Evolutionary conservation across 2,888 invertebrate genomes (phyloP), one percentile per base, ranked within the genome.

Genomic region (Pandemis cinnamomeana): DNA sequence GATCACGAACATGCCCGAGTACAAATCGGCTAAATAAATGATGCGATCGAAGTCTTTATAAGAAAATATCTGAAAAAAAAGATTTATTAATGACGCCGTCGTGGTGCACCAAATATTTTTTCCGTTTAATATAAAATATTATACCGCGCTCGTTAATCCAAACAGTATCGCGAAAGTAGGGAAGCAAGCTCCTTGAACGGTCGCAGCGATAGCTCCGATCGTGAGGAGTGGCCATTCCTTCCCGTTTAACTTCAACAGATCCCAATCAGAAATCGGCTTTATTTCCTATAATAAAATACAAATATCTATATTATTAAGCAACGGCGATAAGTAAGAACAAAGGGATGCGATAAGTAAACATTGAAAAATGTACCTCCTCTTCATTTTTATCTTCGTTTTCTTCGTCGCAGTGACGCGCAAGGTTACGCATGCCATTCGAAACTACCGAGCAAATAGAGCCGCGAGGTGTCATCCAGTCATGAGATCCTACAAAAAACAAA

Each of bases 121-220:
- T 10, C 10, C 11, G 11, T 46, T 46, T 5, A 46, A 5, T 46
- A 20, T 55, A 20, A 15, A 20, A 20, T 7, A 8, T 27, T 11
- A 2, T 5, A 93, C 91, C 69, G 89, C 89, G 78, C 95, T 91
- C 13, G 95, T 93, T 78, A 95, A 95, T 11, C 95, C 95, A 81
- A 95, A 95, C 11, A 95, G 87, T 1, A 95, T 86, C 0, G 95
- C 95, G 80, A 95, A 95, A 0, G 91, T 88, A 20, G 95, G 95
- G 79, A 95, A 92, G 48, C 94, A 91, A 0, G 92, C 89, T 13
- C 96, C 96, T 53, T 95, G 94, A n/a, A 94, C 84, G 5, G 92
- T 85, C 7, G 95, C 91, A 11, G 95, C 92, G 27, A 95, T 75
- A 60, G 91, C 89, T 58, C 91, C 92, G 64, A 93, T 81, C 4